Base-by-base conservation (phyloP, 2,888 invertebrate species). In the Rhogogaster chlorosoma region DNA sequence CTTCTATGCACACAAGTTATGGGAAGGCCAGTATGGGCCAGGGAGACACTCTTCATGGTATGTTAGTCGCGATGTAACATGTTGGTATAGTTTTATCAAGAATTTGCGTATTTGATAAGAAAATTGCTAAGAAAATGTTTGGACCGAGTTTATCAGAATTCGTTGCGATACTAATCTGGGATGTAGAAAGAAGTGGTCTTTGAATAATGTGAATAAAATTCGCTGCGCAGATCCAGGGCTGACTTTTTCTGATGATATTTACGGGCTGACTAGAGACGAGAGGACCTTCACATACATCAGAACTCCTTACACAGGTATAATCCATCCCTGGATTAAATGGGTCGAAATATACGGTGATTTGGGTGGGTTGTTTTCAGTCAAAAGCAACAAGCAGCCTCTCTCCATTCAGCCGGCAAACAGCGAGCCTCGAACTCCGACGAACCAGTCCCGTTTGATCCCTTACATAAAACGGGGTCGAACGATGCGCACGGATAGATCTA, bases 281-380 rank as follows among this genome's bases (percentile, higher is more conserved):
- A 91, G 89, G 84, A 88, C 89, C 64, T 82, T 90, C 10, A 86
- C 89, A 0, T 93, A 92, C 57, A 89, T 93, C 84, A 89, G 91
- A 87, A 93, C 93, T 84, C 93, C 93, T n/a, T 93, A 93, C 67
- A 92, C 93, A 87, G 93, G 93, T 92, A 86, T 71, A 77, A 87
- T 10, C 36, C 4, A 29, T 42, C 36, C 22, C 5, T 38, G 57
- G 49, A 53, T 84, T 0, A 18, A 26, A 32, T 1, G 53, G 10
- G 2, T 57, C 9, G 2, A 32, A 32, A 53, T 26, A 77, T 29
- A 18, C 6, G n/a, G 18, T 29, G 22, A 12, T 29, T 2, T 2
- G 7, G 7, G 5, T 9, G 22, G 2, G 7, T 26, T 22, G 6
- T 45, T 87, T 88, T 32, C 84, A 92, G 93, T 93, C 4, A 92